Evolutionary conservation across 64 coral and sea anemone genomes (phyloP).

Genomic region (Exaiptasia diaphana): DNA sequence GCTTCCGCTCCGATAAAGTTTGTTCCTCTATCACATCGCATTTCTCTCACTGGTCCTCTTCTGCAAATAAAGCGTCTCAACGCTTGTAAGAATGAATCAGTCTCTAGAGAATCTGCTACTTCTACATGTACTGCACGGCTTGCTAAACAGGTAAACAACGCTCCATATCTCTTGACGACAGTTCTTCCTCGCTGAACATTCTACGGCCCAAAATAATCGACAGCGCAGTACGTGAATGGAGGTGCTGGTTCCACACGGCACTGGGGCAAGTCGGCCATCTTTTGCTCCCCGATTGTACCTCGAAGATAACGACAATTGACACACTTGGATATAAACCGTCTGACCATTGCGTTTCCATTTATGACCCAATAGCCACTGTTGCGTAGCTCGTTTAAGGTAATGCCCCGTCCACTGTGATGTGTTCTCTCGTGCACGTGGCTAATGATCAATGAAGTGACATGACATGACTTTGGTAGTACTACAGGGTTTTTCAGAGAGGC

Average conservation of each 20-base stretch:
- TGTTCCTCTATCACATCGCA: neutral
- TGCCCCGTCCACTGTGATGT: slow-evolving; percentile 9
- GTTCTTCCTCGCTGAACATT: neutral
- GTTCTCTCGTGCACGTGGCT: slow-evolving; percentile 9
- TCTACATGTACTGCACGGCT: slow-evolving; percentile 17
- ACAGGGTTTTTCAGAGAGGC: neutral
- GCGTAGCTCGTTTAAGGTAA: neutral
- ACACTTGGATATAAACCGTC: slow-evolving; percentile 2
- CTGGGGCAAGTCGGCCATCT: slow-evolving; percentile 54
- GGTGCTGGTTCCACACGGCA: slow-evolving; percentile 23
- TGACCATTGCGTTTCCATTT: neutral
- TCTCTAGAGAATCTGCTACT: slow-evolving; percentile 31
- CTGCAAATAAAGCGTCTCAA: neutral
- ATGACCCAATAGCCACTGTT: neutral
- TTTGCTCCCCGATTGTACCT: slow-evolving; percentile 17
- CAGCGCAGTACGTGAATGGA: slow-evolving; percentile 37
- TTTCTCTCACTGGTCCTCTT: neutral
- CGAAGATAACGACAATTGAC: slow-evolving; percentile 39
- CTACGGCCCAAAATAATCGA: slow-evolving; percentile 15
- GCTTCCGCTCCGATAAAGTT: slow-evolving; percentile 33
- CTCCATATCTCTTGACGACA: slow-evolving; percentile 45
- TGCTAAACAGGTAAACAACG: slow-evolving; percentile 15
- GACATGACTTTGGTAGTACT: slow-evolving; percentile 12
- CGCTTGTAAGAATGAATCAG: slow-evolving; percentile 1
- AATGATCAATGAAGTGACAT: slow-evolving; percentile 30